phyloP scores from a whole-genome alignment of 2,888 invertebrate genomes.

The Pristionchus maxplancki region DNA sequence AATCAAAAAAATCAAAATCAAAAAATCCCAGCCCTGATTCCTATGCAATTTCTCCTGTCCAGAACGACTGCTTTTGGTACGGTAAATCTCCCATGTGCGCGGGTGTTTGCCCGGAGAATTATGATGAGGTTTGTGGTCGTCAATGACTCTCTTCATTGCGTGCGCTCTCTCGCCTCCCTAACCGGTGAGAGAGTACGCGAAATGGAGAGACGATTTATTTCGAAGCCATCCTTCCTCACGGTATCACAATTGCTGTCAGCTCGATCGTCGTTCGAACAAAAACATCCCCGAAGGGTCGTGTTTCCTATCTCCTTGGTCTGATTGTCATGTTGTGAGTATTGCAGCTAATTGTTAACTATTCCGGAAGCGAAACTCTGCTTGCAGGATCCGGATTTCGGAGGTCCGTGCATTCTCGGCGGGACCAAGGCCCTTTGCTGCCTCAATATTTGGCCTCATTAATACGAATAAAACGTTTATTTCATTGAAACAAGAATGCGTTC shows the following conservation, averaged over 20 bases:
- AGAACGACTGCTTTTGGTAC: conserved; percentile 14
- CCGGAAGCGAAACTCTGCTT: no score
- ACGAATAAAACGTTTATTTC: neutral
- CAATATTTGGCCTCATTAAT: neutral
- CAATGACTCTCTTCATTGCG: no score
- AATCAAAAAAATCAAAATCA: no score
- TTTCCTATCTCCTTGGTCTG: neutral
- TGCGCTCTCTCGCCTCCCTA: no score
- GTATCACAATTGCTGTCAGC: neutral
- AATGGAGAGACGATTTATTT: no score
- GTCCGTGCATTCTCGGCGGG: neutral
- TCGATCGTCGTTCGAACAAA: neutral
- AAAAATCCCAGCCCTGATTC: no score
- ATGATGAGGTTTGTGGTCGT: neutral
- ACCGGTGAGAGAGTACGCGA: no score
- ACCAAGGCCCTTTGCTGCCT: neutral
- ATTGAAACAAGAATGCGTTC: conserved; percentile 16
- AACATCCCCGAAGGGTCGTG: neutral
- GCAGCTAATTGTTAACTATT: no score
- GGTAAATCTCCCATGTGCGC: neutral
- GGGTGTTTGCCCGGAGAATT: neutral
- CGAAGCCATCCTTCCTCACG: no score
- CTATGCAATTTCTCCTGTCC: no score
- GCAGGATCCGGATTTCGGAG: neutral
- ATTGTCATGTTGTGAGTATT: neutral